Conservation (phyloP, 2,797 vertebrate genomes). For the Gila robusta region DNA sequence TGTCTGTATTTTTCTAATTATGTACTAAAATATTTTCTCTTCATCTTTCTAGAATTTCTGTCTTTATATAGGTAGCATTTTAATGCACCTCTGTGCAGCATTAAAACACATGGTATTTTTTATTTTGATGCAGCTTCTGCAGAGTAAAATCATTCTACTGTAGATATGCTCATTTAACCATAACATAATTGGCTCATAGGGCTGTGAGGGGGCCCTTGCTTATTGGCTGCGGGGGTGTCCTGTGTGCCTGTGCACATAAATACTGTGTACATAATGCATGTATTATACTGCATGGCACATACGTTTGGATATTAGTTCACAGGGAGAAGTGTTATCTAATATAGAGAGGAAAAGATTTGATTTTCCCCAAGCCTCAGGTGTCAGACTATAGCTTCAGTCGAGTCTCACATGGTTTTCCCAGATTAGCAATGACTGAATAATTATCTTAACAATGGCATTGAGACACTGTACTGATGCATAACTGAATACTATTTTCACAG, state of each 20-base stretch:
- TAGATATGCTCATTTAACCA: constrained; percentile 7
- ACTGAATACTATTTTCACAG: constrained; percentile 56
- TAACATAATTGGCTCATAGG: constrained; percentile 6
- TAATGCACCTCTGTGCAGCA: neutral
- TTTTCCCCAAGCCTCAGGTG: constrained; percentile 30
- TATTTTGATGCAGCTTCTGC: constrained; percentile 6
- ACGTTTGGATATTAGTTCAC: neutral
- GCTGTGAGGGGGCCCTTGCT: neutral
- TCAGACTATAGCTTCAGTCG: constrained; percentile 28
- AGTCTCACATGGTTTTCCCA: constrained; percentile 31
- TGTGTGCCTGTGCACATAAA: constrained; percentile 24
- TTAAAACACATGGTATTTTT: constrained; percentile 2
- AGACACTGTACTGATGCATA: constrained; percentile 60
- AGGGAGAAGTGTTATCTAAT: constrained; percentile 39
- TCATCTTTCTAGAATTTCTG: neutral
- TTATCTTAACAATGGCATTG: constrained; percentile 57
- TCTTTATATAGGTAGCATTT: neutral
- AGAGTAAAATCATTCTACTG: constrained; percentile 1
- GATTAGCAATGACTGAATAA: constrained; percentile 59
- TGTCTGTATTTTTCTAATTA: neutral
- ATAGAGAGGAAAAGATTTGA: constrained; percentile 20
- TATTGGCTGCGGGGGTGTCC: constrained; percentile 11
- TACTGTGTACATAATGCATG: constrained; percentile 1
- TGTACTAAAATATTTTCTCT: neutral
- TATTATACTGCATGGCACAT: neutral